A percentile compares a stretch with the other conserved stretches of the same genome.
These are phyloP conservation scores for Zhengitettix transpicula DNA, from an alignment of 2,888 invertebrate species.

Conservation along the genomic window DNA sequence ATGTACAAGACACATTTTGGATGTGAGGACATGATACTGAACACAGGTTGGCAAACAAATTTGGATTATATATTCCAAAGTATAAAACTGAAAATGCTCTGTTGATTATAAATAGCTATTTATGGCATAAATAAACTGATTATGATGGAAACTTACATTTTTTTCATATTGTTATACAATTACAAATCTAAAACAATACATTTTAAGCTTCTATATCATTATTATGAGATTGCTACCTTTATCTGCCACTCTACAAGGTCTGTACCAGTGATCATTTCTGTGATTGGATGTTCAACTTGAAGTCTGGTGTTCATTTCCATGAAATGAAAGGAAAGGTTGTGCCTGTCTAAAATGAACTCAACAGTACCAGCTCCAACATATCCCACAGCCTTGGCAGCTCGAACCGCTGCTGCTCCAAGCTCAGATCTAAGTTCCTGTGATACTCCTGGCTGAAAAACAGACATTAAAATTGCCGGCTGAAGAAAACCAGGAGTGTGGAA, in stretches of 20 bases:
- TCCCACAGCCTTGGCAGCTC: constrained; percentile 85
- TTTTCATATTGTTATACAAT: too few relatives aligned
- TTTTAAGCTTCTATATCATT: not conserved
- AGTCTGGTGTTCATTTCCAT: constrained; percentile 99
- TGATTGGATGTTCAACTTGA: constrained; percentile 91
- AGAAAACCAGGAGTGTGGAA: not conserved
- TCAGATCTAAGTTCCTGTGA: constrained; percentile 54
- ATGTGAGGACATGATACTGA: too few relatives aligned
- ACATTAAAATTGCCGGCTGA: not conserved
- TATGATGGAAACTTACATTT: too few relatives aligned
- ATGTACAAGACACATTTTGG: too few relatives aligned
- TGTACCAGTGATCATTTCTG: constrained; percentile 92
- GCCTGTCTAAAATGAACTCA: constrained; percentile 86
- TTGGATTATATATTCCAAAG: too few relatives aligned
- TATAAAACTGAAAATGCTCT: too few relatives aligned
- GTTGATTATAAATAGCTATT: too few relatives aligned
- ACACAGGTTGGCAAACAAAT: too few relatives aligned
- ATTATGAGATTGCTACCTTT: constrained; percentile 25
- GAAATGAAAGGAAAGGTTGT: constrained; percentile 80
- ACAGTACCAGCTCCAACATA: constrained; percentile 98
- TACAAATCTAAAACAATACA: too few relatives aligned
- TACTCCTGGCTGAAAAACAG: constrained; percentile 56
- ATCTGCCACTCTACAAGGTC: constrained; percentile 98
- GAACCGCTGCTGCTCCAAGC: constrained; percentile 80
- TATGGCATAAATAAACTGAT: too few relatives aligned